Evolutionary conservation across 92 coral and sea anemone genomes (phyloP).

Genomic region (Epizoanthus ramosus): DNA sequence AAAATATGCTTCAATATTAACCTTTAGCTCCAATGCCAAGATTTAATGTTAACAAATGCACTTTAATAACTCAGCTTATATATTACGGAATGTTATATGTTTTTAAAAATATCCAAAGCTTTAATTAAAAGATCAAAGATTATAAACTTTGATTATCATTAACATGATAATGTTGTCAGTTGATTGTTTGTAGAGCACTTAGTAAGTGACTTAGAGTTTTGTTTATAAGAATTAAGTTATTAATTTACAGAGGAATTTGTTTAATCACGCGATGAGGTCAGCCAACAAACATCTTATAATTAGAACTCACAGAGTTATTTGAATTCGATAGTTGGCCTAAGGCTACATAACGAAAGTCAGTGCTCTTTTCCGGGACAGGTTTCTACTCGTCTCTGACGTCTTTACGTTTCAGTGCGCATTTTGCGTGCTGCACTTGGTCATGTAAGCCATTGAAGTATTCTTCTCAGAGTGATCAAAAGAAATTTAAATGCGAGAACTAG

Average conservation of each 20-base stretch:
- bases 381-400: background rate
- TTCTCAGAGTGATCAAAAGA: too few species aligned
- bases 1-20: too few species aligned
- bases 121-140: background rate
- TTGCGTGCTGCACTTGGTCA: background rate
- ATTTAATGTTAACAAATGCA: too few species aligned
- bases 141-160: background rate
- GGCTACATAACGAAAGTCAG: background rate
- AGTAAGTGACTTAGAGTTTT: background rate
- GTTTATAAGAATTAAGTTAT: conserved; percentile 1
- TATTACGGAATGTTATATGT: too few species aligned
- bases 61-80: too few species aligned
- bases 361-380: conserved; percentile 16
- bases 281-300: background rate
- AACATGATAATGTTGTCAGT: background rate
- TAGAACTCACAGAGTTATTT: background rate
- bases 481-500: too few species aligned
- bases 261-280: conserved; percentile 7
- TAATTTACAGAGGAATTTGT: background rate
- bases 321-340: background rate
- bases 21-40: too few species aligned
- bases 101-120: too few species aligned
- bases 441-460: too few species aligned
- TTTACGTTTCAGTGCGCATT: background rate
- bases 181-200: background rate